Conservation (phyloP, 2,113 vertebrate species). For the Sakesphorus luctuosus region DNA sequence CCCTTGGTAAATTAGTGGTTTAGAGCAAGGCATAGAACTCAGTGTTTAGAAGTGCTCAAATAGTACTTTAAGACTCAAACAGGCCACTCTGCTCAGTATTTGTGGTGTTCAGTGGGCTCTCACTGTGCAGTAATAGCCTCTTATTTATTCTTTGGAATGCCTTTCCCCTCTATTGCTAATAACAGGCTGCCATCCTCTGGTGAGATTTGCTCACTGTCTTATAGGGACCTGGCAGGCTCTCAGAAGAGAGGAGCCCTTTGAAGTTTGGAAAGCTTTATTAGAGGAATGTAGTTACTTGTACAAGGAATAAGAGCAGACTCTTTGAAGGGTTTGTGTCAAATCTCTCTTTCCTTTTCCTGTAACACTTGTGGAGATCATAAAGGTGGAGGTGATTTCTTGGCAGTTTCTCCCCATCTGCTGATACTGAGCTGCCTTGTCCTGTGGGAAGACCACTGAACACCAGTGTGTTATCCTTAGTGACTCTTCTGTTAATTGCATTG, state of each 20-base stretch:
- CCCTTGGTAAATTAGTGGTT: not conserved
- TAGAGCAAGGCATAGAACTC: not conserved
- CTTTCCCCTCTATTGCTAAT: not conserved
- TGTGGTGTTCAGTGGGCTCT: not conserved
- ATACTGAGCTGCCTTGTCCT: not conserved
- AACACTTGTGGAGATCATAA: not conserved
- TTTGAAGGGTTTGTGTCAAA: not conserved
- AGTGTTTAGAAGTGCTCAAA: not conserved
- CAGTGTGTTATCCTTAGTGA: not conserved
- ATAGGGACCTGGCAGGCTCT: not conserved
- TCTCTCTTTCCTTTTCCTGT: not conserved
- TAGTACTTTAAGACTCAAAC: not conserved
- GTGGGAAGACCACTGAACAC: not conserved
- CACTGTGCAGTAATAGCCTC: not conserved
- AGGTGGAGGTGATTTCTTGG: not conserved
- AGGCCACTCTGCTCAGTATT: not conserved
- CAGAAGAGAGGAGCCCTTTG: not conserved
- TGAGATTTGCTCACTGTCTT: not conserved
- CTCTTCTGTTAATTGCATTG: not conserved
- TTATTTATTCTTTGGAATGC: not conserved
- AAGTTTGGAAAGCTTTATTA: not conserved
- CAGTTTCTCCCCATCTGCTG: not conserved
- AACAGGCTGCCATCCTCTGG: slow-evolving; percentile 71
- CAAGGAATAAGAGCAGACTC: not conserved
- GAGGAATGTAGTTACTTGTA: not conserved